phyloP scores from a whole-genome alignment of 2,888 invertebrate species.

The Rotaria macrura region DNA sequence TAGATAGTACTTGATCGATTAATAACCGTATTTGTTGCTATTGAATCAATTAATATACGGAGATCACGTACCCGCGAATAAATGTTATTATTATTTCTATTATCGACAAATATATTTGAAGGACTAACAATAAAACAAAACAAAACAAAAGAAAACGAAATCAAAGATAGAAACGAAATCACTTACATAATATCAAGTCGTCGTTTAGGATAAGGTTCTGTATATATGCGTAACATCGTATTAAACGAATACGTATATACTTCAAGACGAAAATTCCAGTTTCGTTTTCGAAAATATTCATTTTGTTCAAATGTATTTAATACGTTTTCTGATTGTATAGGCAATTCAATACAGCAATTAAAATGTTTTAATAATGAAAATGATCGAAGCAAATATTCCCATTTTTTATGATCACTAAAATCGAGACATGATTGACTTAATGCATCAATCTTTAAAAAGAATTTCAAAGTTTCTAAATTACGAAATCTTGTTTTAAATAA shows the following conservation, averaged over 20 bases:
- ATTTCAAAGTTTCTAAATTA: background rate
- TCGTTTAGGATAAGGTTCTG: background rate
- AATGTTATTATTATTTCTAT: background rate
- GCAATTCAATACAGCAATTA: background rate
- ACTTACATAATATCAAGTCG: background rate
- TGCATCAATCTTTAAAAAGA: background rate
- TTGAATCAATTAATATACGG: background rate
- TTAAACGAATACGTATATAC: background rate
- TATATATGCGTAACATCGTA: background rate
- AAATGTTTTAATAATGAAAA: background rate
- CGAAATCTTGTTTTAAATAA: background rate
- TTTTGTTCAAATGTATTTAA: background rate
- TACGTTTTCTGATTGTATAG: background rate
- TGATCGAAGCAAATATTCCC: background rate
- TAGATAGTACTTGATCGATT: background rate
- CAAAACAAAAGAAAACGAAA: background rate
- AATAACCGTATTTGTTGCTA: background rate
- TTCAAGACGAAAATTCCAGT: background rate
- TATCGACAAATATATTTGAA: background rate
- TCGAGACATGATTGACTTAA: background rate
- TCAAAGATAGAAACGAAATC: background rate
- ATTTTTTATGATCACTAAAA: background rate
- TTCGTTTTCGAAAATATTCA: background rate
- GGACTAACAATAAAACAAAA: background rate
- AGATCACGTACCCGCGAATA: background rate